These are phyloP conservation scores for Myotis findleyi DNA, from an alignment of 2,797 vertebrate species.

Conservation along the genomic window DNA sequence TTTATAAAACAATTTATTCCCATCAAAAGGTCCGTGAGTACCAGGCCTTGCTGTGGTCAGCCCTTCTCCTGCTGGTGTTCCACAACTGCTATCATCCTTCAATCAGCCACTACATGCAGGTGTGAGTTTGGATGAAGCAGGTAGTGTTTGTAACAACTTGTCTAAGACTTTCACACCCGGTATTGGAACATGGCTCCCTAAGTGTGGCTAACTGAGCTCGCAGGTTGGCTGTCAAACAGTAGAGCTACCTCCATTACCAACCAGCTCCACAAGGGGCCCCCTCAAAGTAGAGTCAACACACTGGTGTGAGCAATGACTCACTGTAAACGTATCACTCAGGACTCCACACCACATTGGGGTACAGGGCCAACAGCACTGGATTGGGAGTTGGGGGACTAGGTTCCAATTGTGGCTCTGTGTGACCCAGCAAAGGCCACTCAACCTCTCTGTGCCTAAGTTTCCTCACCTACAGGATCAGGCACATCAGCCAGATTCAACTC, in stretches of 20 bases:
- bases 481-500: not conserved
- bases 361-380: not conserved
- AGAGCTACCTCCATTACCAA: not conserved
- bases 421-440: not conserved
- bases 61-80: not conserved
- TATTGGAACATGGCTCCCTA: not conserved
- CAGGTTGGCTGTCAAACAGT: not conserved
- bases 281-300: fast-evolving
- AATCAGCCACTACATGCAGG: not conserved
- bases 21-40: not conserved
- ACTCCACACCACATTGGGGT: fast-evolving
- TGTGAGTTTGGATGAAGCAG: not conserved
- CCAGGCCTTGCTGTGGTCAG: not conserved
- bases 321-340: not conserved
- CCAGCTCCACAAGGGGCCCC: not conserved
- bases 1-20: not conserved
- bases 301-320: not conserved
- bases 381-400: not conserved
- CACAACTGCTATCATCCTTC: not conserved
- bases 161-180: not conserved
- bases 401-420: not conserved
- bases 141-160: not conserved
- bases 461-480: not conserved
- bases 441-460: not conserved
- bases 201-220: not conserved